Conservation (phyloP, 2,888 invertebrate species). For the Phymatocera aterrima region DNA sequence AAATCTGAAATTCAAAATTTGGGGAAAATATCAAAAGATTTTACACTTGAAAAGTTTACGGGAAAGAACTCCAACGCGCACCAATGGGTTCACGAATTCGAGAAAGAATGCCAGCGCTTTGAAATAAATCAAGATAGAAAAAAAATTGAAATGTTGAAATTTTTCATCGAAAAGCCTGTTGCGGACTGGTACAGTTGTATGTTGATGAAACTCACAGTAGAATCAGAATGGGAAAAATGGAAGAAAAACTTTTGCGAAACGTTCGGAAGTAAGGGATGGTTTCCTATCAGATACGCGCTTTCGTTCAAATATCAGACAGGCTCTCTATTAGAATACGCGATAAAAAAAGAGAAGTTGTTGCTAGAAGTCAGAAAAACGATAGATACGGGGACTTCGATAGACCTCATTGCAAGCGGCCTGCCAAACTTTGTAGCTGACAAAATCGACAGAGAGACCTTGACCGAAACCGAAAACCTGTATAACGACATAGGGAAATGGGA, state of each 20-base stretch:
- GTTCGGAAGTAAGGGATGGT: constrained; percentile 56
- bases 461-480: constrained; percentile 54
- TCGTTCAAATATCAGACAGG: constrained; percentile 56
- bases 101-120: constrained; percentile 50
- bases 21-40: constrained; percentile 45
- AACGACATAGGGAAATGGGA: constrained; percentile 57
- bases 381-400: constrained; percentile 56
- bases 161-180: constrained; percentile 47
- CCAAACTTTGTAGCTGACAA: constrained; percentile 54
- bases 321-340: constrained; percentile 57
- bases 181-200: constrained; percentile 48
- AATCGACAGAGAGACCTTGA: constrained; percentile 54
- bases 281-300: constrained; percentile 54
- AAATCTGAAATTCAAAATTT: constrained; percentile 42
- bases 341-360: constrained; percentile 55
- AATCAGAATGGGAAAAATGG: constrained; percentile 50
- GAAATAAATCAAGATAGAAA: constrained; percentile 43
- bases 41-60: constrained; percentile 50
- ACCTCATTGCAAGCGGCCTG: constrained; percentile 60
- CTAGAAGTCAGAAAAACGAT: constrained; percentile 55
- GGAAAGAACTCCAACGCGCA: constrained; percentile 48
- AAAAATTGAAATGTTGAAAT: constrained; percentile 51
- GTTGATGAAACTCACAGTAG: constrained; percentile 50
- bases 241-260: constrained; percentile 52
- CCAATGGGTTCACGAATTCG: constrained; percentile 51